Percentiles rank a stretch among this genome's conserved stretches.
phyloP scores from a whole-genome alignment of 2,888 invertebrate species.

The Agapostemon virescens region DNA sequence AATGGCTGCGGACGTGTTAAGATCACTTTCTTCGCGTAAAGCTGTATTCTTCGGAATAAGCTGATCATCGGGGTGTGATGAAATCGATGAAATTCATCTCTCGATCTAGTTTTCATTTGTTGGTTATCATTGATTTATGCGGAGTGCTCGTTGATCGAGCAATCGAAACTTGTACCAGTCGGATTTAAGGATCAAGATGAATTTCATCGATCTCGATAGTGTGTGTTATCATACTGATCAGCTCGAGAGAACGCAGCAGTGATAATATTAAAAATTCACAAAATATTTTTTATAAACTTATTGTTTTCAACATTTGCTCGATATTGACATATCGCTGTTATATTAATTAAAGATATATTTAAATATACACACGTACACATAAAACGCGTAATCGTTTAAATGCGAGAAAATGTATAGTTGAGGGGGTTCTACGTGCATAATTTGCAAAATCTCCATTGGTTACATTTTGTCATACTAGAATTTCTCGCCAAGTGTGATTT shows the following conservation, averaged over 20 bases:
- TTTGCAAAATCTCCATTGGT: neutral
- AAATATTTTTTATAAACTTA: conserved; percentile 54
- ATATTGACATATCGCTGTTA: conserved; percentile 54
- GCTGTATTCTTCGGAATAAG: conserved; percentile 34
- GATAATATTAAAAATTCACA: conserved; percentile 44
- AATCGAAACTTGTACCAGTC: neutral
- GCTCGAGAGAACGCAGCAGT: conserved; percentile 27
- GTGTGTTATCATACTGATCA: conserved; percentile 8
- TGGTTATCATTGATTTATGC: neutral
- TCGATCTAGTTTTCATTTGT: neutral
- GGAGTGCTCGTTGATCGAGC: conserved; percentile 17
- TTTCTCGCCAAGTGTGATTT: neutral
- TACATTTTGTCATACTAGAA: conserved; percentile 16
- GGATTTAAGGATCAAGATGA: neutral
- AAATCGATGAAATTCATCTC: conserved; percentile 13
- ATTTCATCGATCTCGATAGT: neutral
- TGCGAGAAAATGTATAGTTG: conserved; percentile 30
- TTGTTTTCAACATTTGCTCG: conserved; percentile 50
- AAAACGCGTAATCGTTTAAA: conserved; percentile 40
- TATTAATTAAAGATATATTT: conserved; percentile 48
- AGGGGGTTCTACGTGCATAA: conserved; percentile 21
- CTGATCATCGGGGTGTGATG: neutral
- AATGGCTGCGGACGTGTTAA: conserved; percentile 26
- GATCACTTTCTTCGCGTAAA: conserved; percentile 18
- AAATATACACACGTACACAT: conserved; percentile 25